Base-by-base conservation (phyloP, 2,113 vertebrate genomes). In the Cyanocitta stelleri region DNA sequence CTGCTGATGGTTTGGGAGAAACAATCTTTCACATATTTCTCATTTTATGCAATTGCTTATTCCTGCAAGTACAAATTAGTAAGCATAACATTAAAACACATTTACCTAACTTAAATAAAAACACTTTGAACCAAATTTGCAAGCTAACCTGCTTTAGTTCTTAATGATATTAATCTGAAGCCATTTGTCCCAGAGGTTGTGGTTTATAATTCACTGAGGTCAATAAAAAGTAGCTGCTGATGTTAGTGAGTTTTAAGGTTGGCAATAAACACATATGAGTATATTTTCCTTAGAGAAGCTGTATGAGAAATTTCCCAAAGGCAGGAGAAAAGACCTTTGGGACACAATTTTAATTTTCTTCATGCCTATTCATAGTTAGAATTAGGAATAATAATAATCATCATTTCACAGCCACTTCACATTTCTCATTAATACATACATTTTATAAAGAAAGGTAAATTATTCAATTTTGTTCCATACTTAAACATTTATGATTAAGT, bases 81-180 rank as follows among this genome's bases (percentile, higher is more conserved):
- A 93, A 84, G 72, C 32, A 68, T 32, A 92, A 73, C 66, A 90
- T 35, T 67, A 85, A 41, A 93, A 68, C 54, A 89, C 29, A 1
- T 78, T 82, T 58, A 92, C 69, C 86, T 90, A 95, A 94, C 64
- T 75, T 90, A 88, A 94, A 94, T 91, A 90, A 88, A 96, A 95
- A 5, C 62, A 78, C 79, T 95, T 78, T 75, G 84, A 95, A 96
- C 21, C 21, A 76, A 84, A 95, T 90, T 58, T 81, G 80, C 73
- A 93, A 94, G 73, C 61, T 90, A 89, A 81, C 44, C 58, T 72
- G 48, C 52, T n/a, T 52, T 58, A 49, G 22, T 68, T 85, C 64
- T 75, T 86, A 88, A 83, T 68, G 19, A 82, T 35, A 93, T 12
- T 72, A 86, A 92, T 58, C 54, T 51, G 39, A 95, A 93, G 37